phyloP scores from a whole-genome alignment of 2,888 invertebrate species.

The Toxonevra muliebris region DNA sequence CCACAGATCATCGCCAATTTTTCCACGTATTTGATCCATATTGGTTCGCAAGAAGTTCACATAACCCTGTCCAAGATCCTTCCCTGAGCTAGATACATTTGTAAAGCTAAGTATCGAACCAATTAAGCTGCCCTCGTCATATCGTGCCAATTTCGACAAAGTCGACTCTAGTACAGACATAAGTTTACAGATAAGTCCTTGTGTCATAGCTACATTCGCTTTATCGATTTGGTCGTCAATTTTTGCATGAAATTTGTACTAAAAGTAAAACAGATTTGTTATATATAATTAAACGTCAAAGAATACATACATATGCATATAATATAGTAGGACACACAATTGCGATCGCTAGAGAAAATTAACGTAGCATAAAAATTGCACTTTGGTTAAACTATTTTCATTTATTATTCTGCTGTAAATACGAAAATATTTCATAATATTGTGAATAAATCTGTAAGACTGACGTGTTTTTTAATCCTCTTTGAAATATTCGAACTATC shows the following conservation, averaged over 20 bases:
- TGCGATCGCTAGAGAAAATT: no score
- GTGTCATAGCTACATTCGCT: slow-evolving; percentile 90
- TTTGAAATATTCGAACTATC: no score
- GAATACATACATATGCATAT: no score
- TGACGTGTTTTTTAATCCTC: no score
- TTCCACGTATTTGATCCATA: slow-evolving; percentile 97
- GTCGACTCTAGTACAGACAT: slow-evolving; percentile 93
- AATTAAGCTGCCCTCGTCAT: slow-evolving; percentile 96
- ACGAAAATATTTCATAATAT: no score
- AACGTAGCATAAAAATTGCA: no score
- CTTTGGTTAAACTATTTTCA: no score
- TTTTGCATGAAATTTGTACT: slow-evolving; percentile 98
- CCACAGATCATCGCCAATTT: slow-evolving; percentile 80
- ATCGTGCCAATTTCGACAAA: slow-evolving; percentile 91
- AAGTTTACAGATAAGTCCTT: slow-evolving; percentile 91
- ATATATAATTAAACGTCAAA: no score
- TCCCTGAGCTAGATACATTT: slow-evolving; percentile 93
- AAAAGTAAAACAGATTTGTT: slow-evolving; percentile 33
- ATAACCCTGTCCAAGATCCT: slow-evolving; percentile 97
- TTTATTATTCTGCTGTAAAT: no score
- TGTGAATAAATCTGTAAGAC: no score
- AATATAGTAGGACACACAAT: no score
- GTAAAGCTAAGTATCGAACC: slow-evolving; percentile 91
- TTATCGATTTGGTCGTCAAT: slow-evolving; percentile 97
- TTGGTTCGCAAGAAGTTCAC: slow-evolving; percentile 97